phyloP scores from a whole-genome alignment of 2,113 vertebrate genomes.

The Pitta sordida region DNA sequence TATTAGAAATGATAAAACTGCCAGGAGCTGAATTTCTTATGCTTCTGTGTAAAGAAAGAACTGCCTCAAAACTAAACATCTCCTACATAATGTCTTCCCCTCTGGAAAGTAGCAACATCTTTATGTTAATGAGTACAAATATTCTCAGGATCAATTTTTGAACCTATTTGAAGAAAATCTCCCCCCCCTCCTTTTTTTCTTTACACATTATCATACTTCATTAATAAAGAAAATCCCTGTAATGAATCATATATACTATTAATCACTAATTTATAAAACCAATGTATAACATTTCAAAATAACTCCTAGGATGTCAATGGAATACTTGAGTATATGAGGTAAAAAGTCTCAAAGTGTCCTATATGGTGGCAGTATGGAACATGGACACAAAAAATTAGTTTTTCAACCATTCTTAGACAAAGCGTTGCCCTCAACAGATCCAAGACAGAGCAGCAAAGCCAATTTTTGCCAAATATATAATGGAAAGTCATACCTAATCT shows the following conservation, averaged over 20 bases:
- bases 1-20: conserved; percentile 56
- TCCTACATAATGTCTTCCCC: conserved; percentile 22
- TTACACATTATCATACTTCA: not conserved
- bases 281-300: not conserved
- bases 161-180: not conserved
- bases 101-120: conserved; percentile 44
- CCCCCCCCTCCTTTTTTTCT: rapidly evolving
- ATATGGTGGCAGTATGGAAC: not conserved
- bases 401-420: not conserved
- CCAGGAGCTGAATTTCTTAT: conserved; percentile 54
- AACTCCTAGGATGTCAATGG: not conserved
- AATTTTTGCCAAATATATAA: not conserved
- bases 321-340: not conserved
- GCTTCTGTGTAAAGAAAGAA: conserved; percentile 48
- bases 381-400: not conserved
- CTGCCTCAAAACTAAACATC: conserved; percentile 57
- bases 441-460: not conserved
- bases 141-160: not conserved
- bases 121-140: conserved; percentile 58
- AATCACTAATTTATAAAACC: not conserved
- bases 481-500: not conserved
- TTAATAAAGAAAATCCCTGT: not conserved
- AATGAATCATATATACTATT: not conserved
- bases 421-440: not conserved
- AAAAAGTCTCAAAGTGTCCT: not conserved